These are phyloP conservation scores for Punctoribates punctum DNA, from an alignment of 2,888 invertebrate genomes.

Conservation along the genomic window DNA sequence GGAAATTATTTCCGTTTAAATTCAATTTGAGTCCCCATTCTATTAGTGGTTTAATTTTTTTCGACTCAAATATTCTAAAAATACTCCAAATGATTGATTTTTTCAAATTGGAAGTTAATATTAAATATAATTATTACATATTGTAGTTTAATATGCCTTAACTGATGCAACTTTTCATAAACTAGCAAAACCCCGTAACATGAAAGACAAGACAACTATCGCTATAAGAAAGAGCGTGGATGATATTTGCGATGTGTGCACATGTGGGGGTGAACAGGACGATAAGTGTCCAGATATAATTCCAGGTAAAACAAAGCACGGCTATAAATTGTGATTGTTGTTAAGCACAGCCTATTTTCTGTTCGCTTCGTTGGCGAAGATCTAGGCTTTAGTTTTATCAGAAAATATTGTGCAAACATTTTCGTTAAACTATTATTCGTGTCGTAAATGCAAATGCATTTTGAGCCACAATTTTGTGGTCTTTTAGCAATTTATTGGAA, in stretches of 20 bases:
- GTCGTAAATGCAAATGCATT: conserved; percentile 1
- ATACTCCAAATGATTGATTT: no score
- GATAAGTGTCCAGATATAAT: conserved; percentile 63
- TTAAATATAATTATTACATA: no score
- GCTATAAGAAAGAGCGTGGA: conserved; percentile 41
- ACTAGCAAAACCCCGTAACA: conserved; percentile 31
- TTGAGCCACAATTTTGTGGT: not conserved
- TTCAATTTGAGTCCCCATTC: no score
- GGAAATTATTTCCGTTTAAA: no score
- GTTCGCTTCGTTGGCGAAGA: not conserved
- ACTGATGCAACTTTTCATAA: not conserved
- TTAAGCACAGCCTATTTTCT: not conserved
- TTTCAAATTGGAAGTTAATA: no score
- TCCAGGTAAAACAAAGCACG: conserved; percentile 57
- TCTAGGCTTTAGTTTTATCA: not conserved
- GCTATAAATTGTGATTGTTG: no score
- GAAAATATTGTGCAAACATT: not conserved
- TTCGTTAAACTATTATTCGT: not conserved
- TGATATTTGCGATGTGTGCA: conserved; percentile 44
- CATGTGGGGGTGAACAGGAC: conserved; percentile 53
- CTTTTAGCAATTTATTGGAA: conserved; percentile 33
- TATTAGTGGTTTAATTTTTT: no score
- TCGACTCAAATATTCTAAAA: no score
- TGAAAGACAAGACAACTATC: conserved; percentile 37
- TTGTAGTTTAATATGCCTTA: not conserved